Evolutionary conservation across 2,113 vertebrate species (phyloP).

Genomic region (Narcine bancroftii): DNA sequence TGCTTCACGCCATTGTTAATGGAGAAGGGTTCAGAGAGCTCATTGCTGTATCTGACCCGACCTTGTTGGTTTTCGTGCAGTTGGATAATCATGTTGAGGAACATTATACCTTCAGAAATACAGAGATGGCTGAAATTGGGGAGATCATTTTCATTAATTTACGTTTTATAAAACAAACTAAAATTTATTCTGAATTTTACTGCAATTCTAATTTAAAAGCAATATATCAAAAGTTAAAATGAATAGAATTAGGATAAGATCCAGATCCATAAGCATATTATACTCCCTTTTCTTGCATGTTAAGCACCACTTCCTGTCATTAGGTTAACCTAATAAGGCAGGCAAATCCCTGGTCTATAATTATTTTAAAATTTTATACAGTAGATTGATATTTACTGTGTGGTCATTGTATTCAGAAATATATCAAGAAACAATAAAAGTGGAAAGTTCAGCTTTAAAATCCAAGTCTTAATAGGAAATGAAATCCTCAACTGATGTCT

Average conservation of each 20-base stretch:
- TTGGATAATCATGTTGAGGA: no score
- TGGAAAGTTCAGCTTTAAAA: background rate
- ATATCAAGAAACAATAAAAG: conserved; percentile 1
- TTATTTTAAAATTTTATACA: conserved; percentile 25
- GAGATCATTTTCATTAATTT: background rate
- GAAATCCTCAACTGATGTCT: background rate
- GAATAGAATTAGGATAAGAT: background rate
- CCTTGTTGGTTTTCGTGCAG: no score
- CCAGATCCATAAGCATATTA: background rate
- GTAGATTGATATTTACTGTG: background rate
- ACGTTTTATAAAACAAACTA: background rate
- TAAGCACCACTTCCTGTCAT: conserved; percentile 12
- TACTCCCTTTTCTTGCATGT: background rate
- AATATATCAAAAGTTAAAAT: background rate
- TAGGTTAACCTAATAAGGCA: background rate
- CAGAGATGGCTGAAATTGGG: background rate
- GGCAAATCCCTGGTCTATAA: background rate
- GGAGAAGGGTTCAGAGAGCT: no score
- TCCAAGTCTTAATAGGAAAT: background rate
- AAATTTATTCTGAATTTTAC: background rate
- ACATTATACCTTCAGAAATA: background rate
- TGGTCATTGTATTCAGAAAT: background rate
- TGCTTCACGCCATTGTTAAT: no score
- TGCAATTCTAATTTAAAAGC: background rate
- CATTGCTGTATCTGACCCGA: no score